Conservation (phyloP, 1,140 invertebrate species). For the Pectinophora gossypiella region DNA sequence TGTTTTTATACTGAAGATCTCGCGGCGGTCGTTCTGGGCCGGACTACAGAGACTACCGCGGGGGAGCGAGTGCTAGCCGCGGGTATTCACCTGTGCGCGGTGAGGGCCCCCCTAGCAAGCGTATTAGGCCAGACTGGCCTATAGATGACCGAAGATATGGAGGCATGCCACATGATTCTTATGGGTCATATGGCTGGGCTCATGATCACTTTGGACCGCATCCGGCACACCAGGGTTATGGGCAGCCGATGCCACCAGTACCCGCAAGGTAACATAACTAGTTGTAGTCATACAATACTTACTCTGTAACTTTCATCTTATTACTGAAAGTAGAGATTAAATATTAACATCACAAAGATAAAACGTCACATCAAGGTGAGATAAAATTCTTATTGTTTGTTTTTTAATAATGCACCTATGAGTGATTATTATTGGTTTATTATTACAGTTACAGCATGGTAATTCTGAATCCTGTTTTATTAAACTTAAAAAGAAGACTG, state of each 20-base stretch:
- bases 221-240: slow-evolving; percentile 70
- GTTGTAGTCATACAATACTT: too few species aligned
- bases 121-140: slow-evolving; percentile 87
- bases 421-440: too few species aligned
- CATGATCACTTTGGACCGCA: slow-evolving; percentile 72
- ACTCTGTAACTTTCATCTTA: too few species aligned
- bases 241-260: slow-evolving; percentile 67
- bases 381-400: too few species aligned
- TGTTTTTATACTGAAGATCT: slow-evolving; percentile 38
- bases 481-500: too few species aligned
- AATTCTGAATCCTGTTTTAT: too few species aligned
- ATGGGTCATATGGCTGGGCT: slow-evolving; percentile 72
- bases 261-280: slow-evolving; percentile 68
- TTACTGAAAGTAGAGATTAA: too few species aligned
- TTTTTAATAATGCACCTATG: too few species aligned
- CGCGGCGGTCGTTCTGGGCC: slow-evolving; percentile 70
- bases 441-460: too few species aligned
- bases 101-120: slow-evolving; percentile 88
- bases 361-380: too few species aligned
- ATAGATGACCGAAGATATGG: slow-evolving; percentile 69
- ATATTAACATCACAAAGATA: too few species aligned
- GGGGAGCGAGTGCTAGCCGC: slow-evolving; percentile 69
- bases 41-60: slow-evolving; percentile 85
- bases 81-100: slow-evolving; percentile 86
- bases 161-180: slow-evolving; percentile 66